Evolutionary conservation across 2,888 invertebrate genomes (phyloP).

Genomic region (Sympetrum striolatum): DNA sequence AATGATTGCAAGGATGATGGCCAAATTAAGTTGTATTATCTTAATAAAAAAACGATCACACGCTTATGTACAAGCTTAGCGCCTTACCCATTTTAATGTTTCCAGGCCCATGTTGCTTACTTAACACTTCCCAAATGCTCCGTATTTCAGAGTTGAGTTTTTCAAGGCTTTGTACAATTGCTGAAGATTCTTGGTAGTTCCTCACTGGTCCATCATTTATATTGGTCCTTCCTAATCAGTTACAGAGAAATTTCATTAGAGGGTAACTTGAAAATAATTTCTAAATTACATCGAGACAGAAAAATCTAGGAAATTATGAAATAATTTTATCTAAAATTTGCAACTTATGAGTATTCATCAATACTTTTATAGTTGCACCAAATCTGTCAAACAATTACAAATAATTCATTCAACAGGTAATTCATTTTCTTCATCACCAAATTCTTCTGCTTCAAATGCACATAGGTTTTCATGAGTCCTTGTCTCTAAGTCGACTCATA

Average conservation of each 20-base stretch:
- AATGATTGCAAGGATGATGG: no score
- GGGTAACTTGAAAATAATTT: neutral
- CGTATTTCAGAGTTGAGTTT: conserved; percentile 74
- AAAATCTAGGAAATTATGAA: neutral
- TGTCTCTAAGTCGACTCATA: no score
- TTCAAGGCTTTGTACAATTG: conserved; percentile 73
- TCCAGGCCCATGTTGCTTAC: conserved; percentile 51
- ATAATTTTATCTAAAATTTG: neutral
- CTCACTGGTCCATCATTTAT: conserved; percentile 51
- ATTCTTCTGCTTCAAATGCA: no score
- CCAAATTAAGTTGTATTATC: no score
- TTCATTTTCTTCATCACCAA: no score
- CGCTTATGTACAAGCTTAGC: no score
- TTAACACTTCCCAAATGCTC: conserved; percentile 72
- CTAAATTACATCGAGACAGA: neutral
- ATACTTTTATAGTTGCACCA: no score
- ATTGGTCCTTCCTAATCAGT: conserved; percentile 60
- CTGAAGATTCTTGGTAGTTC: conserved; percentile 67
- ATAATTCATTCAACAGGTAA: no score
- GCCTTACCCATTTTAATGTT: conserved; percentile 35
- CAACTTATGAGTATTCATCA: no score
- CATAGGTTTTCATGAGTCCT: no score
- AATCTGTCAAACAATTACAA: no score
- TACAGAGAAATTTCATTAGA: neutral
- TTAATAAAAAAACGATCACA: no score